These are phyloP conservation scores for Platycheirus albimanus DNA, from an alignment of 2,888 invertebrate species.

Conservation along the genomic window DNA sequence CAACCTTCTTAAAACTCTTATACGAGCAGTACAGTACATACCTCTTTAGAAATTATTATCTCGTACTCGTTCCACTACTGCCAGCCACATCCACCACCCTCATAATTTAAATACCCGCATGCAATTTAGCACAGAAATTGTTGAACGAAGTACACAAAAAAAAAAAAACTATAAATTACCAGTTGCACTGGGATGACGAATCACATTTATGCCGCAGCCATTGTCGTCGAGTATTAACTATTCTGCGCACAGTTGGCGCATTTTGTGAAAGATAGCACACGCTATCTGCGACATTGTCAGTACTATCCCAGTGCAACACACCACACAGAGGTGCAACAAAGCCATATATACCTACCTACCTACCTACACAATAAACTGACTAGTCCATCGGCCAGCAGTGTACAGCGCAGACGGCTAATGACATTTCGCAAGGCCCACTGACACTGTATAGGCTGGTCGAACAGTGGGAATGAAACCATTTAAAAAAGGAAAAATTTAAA, in stretches of 20 bases:
- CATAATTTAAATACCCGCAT: conserved; percentile 65
- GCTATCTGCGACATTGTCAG: conserved; percentile 39
- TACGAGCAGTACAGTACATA: too few relatives aligned
- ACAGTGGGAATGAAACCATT: background rate
- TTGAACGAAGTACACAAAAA: background rate
- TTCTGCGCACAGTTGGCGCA: conserved; percentile 63
- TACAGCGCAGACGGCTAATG: conserved; percentile 52
- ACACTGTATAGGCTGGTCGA: conserved; percentile 2
- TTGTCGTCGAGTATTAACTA: conserved; percentile 46
- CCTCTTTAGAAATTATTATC: conserved; percentile 27
- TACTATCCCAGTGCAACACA: background rate
- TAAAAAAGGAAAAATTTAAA: background rate
- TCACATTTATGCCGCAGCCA: conserved; percentile 41
- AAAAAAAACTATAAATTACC: conserved; percentile 18
- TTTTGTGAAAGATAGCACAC: conserved; percentile 67
- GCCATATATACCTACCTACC: conserved; percentile 6
- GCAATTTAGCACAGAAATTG: conserved; percentile 15
- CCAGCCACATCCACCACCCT: conserved; percentile 58
- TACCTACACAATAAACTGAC: background rate
- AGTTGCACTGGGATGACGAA: conserved; percentile 59
- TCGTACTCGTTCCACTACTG: conserved; percentile 2
- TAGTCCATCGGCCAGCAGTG: background rate
- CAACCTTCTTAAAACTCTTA: too few relatives aligned
- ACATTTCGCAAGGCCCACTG: conserved; percentile 50
- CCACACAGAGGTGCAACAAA: conserved; percentile 12